Evolutionary conservation across 1,140 invertebrate genomes (phyloP).

Genomic region (Temnothorax curvispinosus): DNA sequence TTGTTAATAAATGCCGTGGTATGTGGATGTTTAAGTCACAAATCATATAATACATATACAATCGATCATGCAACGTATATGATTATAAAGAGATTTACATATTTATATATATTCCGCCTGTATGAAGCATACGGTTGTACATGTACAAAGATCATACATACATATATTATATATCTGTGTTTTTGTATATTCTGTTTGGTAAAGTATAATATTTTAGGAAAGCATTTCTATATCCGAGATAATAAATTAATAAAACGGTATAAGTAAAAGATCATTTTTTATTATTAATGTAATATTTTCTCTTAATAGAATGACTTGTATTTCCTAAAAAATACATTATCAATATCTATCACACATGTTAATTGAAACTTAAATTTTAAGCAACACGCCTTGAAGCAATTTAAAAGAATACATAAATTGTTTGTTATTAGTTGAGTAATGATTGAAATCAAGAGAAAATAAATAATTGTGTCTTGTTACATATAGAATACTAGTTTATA

Average conservation of each 20-base stretch:
- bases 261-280: conserved; percentile 59
- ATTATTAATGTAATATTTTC: conserved; percentile 58
- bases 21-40: conserved; percentile 4
- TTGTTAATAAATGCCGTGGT: conserved; percentile 22
- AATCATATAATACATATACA: conserved; percentile 22
- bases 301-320: conserved; percentile 28
- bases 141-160: background rate
- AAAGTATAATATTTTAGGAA: conserved; percentile 7
- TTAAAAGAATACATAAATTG: conserved; percentile 42
- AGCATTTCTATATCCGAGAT: conserved; percentile 39
- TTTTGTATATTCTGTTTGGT: conserved; percentile 13
- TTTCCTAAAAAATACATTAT: conserved; percentile 52
- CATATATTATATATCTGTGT: background rate
- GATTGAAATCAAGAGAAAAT: background rate
- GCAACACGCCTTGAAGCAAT: background rate
- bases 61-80: background rate
- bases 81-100: background rate
- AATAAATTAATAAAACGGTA: conserved; percentile 60
- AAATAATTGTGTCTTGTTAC: conserved; percentile 16
- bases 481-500: background rate
- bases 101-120: background rate
- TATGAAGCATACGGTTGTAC: background rate
- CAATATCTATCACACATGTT: background rate
- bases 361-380: conserved; percentile 30
- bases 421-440: conserved; percentile 18